Percentiles rank a stretch among this genome's conserved stretches.
phyloP scores from a whole-genome alignment of 2,888 invertebrate species.

The Tupiocoris notatus region DNA sequence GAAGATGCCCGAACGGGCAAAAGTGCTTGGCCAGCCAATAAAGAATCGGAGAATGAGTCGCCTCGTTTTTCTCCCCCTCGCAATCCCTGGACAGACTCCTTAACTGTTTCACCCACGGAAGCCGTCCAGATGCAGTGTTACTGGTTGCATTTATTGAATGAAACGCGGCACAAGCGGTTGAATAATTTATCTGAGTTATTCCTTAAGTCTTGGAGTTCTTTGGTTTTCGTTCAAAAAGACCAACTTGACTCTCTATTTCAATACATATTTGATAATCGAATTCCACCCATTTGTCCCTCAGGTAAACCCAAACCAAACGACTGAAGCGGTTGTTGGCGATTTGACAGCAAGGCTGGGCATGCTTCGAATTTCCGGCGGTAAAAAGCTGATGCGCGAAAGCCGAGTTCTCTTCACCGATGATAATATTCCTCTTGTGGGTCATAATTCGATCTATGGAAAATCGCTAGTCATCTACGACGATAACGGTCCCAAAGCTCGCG shows the following conservation, averaged over 20 bases:
- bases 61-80: too few relatives aligned
- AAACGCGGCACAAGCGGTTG: too few relatives aligned
- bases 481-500: slow-evolving; percentile 80
- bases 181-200: too few relatives aligned
- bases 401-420: slow-evolving; percentile 77
- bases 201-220: too few relatives aligned
- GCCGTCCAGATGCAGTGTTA: too few relatives aligned
- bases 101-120: too few relatives aligned
- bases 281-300: background rate
- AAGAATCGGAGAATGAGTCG: too few relatives aligned
- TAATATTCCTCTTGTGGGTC: slow-evolving; percentile 72
- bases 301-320: slow-evolving; percentile 54
- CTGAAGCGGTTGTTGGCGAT: slow-evolving; percentile 67
- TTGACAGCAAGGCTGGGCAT: slow-evolving; percentile 69
- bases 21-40: too few relatives aligned
- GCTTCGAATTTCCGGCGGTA: slow-evolving; percentile 73
- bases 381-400: slow-evolving; percentile 59
- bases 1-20: too few relatives aligned
- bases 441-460: slow-evolving; percentile 70
- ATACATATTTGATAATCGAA: background rate
- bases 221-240: too few relatives aligned
- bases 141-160: too few relatives aligned
- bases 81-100: too few relatives aligned
- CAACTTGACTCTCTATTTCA: background rate
- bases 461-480: slow-evolving; percentile 86